Base-by-base conservation (phyloP, 2,113 vertebrate species). In the Gymnorhina tibicen region DNA sequence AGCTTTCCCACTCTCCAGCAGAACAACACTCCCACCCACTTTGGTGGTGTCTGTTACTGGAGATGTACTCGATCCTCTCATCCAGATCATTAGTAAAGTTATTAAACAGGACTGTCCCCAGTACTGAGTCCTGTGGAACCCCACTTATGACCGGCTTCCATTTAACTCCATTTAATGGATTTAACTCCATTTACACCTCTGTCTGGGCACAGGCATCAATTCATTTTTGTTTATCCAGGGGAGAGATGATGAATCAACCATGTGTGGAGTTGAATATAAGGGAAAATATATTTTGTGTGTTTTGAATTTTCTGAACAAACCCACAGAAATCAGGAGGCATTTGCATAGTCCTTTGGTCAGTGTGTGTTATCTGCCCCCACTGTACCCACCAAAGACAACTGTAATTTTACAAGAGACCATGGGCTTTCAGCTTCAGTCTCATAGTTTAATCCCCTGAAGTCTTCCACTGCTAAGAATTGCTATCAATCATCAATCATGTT, bases 71-170 rank as follows among this genome's bases (percentile, higher is more conserved):
- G 0, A 52, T 30, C 11, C 22, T 26, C 66, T 91, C 4, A 24
- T 76, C 19, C 35, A 42, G 33, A 37, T 70, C 12, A 35, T 30
- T 59, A 26, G 5, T 26, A 75, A 53, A 66, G 13, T 26, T 41
- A 9, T 32, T 47, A 30, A 79, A 66, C 16, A 66, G 20, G 44
- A 44, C 9, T 24, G 18, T 9, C 16, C 10, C 16, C 20, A 66
- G 2, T 23, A 60, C 2, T 4, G 20, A 59, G 32, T 39, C 44
- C 13, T 49, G n/a, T 9, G 27, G 30, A 70, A 32, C 9, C 20
- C 9, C 11, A 4, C 5, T 42, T 24, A 52, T 37, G 33, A 13
- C 16, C 5, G 6, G 7, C 4, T 0, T 8, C 22, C 19, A 20
- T 60, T 55, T 44, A 60, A 16, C 3, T 80, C 9, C 24, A 35